Conservation (phyloP, 2,113 vertebrate species). For the Syngnathoides biaculeatus region DNA sequence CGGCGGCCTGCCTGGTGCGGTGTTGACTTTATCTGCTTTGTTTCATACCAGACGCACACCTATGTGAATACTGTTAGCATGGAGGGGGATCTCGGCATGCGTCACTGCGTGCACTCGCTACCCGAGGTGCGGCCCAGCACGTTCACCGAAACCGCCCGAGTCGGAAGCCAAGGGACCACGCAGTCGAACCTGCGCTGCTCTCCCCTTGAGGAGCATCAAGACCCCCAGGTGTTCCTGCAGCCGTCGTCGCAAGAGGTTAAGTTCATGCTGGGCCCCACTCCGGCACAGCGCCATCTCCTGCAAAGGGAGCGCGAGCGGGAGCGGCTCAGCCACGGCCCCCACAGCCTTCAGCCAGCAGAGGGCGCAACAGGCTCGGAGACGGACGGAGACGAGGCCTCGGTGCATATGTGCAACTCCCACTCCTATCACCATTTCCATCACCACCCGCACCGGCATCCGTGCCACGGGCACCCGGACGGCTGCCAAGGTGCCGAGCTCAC, state of each 20-base stretch:
- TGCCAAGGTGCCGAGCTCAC: conserved; percentile 78
- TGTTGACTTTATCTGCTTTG: conserved; percentile 1
- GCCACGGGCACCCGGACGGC: conserved; percentile 76
- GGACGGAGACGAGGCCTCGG: conserved; percentile 70
- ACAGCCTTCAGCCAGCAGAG: conserved; percentile 66
- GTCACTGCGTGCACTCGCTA: conserved; percentile 87
- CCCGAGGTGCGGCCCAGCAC: conserved; percentile 82
- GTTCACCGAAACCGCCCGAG: conserved; percentile 72
- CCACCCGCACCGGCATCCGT: conserved; percentile 76
- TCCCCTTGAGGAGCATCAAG: conserved; percentile 80
- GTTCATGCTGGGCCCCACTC: conserved; percentile 87
- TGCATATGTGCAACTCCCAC: conserved; percentile 74
- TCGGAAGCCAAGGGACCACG: conserved; percentile 54
- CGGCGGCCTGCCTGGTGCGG: background rate
- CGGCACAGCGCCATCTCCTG: conserved; percentile 78
- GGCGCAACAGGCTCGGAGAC: conserved; percentile 75
- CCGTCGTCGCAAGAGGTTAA: conserved; percentile 87
- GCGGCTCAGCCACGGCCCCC: conserved; percentile 62
- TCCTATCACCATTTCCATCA: conserved; percentile 77
- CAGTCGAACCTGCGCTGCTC: conserved; percentile 76
- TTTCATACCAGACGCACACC: conserved; percentile 84
- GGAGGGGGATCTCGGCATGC: conserved; percentile 84
- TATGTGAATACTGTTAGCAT: conserved; percentile 91
- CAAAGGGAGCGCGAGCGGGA: conserved; percentile 74
- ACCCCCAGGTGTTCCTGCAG: conserved; percentile 89